Evolutionary conservation across 1,140 invertebrate species (phyloP), one percentile per base, ranked within the genome.

Genomic region (Atta cephalotes): DNA sequence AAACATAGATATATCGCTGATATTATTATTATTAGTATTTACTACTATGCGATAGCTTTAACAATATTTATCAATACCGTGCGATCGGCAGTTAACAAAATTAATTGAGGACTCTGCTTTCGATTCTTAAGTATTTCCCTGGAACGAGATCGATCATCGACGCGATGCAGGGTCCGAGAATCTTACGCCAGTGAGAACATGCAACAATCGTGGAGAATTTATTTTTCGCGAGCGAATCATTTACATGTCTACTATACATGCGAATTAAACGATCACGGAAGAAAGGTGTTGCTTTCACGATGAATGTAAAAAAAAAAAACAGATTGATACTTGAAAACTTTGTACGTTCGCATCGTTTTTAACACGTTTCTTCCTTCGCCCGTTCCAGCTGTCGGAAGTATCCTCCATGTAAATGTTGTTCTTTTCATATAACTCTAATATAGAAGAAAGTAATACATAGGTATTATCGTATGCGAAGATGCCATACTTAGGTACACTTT

Each of bases 11-110:
- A 86, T 93, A 94, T 85, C 80, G 80, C 86, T 93, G 92, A 91
- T 91, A 93, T 91, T 94, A 84, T 90, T 86, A 94, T 87, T 91
- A 92, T 92, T 93, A 93, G 91, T 93, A 94, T 94, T 88, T 88
- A 93, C 77, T 91, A 92, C 87, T 93, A 93, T 93, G 92, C 92
- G 91, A 93, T 94, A 94, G 93, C 93, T 94, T 94, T 94, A 93
- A 93, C 91, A 91, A 87, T 92, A 92, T 92, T 92, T 91, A 91
- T 92, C 72, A 76, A 62, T 76, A 76, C 35, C 87, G 53, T 89
- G 68, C 81, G 87, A 89, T 91, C 88, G 87, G 87, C 86, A 89
- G 65, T 91, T 90, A 81, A 89, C 68, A 88, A 85, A 88, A 84
- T 51, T 74, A 72, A 49, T 62, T 78, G 68, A 88, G 56, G 86